These are phyloP conservation scores for Zoanthus solanderi DNA, from an alignment of 92 coral and sea anemone species.

Conservation along the genomic window DNA sequence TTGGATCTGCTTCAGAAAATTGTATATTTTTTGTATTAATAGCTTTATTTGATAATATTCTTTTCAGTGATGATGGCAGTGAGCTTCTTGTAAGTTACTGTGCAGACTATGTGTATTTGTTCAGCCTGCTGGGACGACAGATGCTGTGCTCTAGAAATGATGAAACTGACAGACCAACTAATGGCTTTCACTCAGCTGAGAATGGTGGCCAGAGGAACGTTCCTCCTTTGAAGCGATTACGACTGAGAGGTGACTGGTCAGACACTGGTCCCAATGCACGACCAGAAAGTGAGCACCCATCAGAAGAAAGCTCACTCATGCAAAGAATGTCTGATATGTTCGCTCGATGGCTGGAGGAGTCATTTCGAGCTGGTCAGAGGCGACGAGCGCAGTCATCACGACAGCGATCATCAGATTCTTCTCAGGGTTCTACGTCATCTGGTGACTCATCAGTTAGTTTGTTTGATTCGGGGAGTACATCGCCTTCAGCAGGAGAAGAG, in stretches of 20 bases:
- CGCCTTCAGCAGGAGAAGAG: slow-evolving; percentile 52
- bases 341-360: slow-evolving; percentile 98
- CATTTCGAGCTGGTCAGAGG: slow-evolving; percentile 86
- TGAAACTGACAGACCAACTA: slow-evolving; percentile 33
- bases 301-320: slow-evolving; percentile 82
- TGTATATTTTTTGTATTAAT: not conserved
- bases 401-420: slow-evolving; percentile 62
- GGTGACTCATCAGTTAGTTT: slow-evolving; percentile 70
- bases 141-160: slow-evolving; percentile 40
- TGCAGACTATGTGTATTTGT: slow-evolving; percentile 93
- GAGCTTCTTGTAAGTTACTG: slow-evolving; percentile 95
- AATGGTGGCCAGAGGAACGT: slow-evolving; percentile 70
- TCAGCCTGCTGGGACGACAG: slow-evolving; percentile 66
- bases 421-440: slow-evolving; percentile 68
- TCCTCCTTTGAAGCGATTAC: slow-evolving; percentile 88
- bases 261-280: slow-evolving; percentile 99
- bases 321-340: slow-evolving; percentile 99
- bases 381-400: slow-evolving; percentile 72
- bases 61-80: slow-evolving; percentile 84
- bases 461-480: slow-evolving; percentile 67
- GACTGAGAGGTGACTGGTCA: slow-evolving; percentile 99
- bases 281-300: slow-evolving; percentile 95
- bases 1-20: not conserved
- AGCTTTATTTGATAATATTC: not conserved
- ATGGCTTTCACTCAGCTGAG: slow-evolving; percentile 61